Evolutionary conservation across 2,113 vertebrate species (phyloP).

Genomic region (Eulemur macaco): DNA sequence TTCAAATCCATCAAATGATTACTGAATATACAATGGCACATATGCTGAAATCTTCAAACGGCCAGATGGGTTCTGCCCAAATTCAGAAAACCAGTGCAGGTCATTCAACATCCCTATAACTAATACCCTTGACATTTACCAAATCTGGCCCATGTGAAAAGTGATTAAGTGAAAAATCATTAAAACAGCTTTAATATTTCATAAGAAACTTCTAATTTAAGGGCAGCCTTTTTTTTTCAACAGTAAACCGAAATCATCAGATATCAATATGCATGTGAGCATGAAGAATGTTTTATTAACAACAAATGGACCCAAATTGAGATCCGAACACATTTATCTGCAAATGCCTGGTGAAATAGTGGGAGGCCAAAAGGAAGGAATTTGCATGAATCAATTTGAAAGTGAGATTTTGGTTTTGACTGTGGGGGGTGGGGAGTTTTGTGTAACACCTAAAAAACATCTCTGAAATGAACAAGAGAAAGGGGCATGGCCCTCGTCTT

Average conservation of each 20-base stretch:
- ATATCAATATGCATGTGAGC: slow-evolving; percentile 1
- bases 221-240: not conserved
- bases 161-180: slow-evolving; percentile 47
- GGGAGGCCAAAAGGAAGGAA: slow-evolving; percentile 30
- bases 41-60: slow-evolving; percentile 35
- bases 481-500: not conserved
- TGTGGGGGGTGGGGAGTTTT: not conserved
- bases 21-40: slow-evolving; percentile 17
- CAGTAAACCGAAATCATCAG: slow-evolving; percentile 34
- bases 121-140: slow-evolving; percentile 36
- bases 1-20: slow-evolving; percentile 12
- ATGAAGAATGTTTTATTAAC: slow-evolving; percentile 47
- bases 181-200: slow-evolving; percentile 50
- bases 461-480: not conserved
- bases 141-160: not conserved
- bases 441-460: not conserved
- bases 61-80: slow-evolving; percentile 5
- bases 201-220: slow-evolving; percentile 2
- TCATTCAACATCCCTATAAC: slow-evolving; percentile 33
- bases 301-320: not conserved
- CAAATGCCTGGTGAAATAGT: slow-evolving; percentile 36
- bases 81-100: not conserved
- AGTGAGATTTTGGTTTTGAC: not conserved
- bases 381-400: slow-evolving; percentile 37
- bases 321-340: slow-evolving; percentile 31